A percentile compares a stretch with the other conserved stretches of the same genome.
These are phyloP conservation scores for Alaudala cheleensis DNA, from an alignment of 2,113 vertebrate species.

Conservation along the genomic window DNA sequence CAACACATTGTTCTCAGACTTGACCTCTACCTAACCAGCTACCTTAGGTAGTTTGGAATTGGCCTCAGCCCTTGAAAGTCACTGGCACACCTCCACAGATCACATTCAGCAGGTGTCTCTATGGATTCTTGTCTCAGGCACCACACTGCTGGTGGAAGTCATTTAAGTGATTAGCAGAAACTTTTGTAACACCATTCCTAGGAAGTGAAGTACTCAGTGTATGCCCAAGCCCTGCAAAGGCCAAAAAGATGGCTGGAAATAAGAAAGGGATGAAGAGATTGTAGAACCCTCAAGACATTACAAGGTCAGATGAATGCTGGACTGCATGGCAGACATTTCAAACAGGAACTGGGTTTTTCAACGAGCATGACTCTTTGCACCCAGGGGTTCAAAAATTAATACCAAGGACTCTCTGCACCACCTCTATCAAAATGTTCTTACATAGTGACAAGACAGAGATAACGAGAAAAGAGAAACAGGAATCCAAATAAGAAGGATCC, in stretches of 20 bases:
- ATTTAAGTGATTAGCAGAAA: background rate
- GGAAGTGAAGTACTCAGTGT: background rate
- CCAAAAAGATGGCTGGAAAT: background rate
- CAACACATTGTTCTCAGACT: background rate
- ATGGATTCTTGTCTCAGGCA: background rate
- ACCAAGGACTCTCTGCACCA: background rate
- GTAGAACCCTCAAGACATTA: background rate
- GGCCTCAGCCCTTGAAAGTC: background rate
- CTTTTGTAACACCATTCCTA: background rate
- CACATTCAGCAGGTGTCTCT: background rate
- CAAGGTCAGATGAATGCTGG: background rate
- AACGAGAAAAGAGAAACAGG: background rate
- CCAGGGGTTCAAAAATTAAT: background rate
- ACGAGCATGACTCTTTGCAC: background rate
- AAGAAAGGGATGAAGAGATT: background rate
- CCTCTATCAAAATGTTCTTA: background rate
- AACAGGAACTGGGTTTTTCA: background rate
- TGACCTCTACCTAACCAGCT: background rate
- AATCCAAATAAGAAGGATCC: background rate
- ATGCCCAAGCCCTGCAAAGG: background rate
- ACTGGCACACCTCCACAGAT: background rate
- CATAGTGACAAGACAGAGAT: background rate
- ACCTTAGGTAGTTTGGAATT: background rate
- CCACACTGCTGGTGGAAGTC: background rate
- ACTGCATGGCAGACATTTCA: background rate